phyloP scores from a whole-genome alignment of 2,113 vertebrate species.

The Salvator merianae region DNA sequence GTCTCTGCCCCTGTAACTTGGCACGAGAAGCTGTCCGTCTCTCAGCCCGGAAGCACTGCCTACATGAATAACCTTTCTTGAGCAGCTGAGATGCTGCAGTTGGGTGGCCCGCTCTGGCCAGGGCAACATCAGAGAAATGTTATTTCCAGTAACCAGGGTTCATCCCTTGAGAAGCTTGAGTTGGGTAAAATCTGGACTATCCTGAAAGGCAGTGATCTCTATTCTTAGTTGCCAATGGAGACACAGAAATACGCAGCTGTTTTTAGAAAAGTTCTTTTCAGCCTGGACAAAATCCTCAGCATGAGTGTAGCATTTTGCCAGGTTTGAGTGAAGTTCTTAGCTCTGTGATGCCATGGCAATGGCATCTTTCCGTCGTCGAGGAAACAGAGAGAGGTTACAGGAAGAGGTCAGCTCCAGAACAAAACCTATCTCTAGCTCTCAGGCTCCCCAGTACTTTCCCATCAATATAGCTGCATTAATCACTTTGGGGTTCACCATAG shows the following conservation, averaged over 20 bases:
- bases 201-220: neutral
- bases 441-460: slow-evolving; percentile 63
- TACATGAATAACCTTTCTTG: neutral
- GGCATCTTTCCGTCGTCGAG: fast-evolving
- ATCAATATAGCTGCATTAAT: slow-evolving; percentile 76
- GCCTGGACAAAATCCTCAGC: neutral
- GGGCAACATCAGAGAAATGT: neutral
- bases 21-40: slow-evolving; percentile 24
- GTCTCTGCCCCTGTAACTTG: fast-evolving
- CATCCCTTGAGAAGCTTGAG: neutral
- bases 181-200: neutral
- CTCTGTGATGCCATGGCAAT: slow-evolving; percentile 23
- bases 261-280: fast-evolving
- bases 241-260: neutral
- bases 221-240: too few relatives aligned
- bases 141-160: neutral
- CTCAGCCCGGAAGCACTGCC: fast-evolving
- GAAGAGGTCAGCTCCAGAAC: slow-evolving; percentile 15
- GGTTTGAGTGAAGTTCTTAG: fast-evolving
- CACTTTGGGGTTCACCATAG: slow-evolving; percentile 78
- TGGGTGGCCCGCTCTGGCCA: neutral
- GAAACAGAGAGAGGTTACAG: fast-evolving
- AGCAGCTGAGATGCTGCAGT: neutral
- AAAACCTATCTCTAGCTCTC: slow-evolving; percentile 52
- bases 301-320: neutral